Conservation (phyloP, 2,113 vertebrate genomes). For the Pachyramphus minor region DNA sequence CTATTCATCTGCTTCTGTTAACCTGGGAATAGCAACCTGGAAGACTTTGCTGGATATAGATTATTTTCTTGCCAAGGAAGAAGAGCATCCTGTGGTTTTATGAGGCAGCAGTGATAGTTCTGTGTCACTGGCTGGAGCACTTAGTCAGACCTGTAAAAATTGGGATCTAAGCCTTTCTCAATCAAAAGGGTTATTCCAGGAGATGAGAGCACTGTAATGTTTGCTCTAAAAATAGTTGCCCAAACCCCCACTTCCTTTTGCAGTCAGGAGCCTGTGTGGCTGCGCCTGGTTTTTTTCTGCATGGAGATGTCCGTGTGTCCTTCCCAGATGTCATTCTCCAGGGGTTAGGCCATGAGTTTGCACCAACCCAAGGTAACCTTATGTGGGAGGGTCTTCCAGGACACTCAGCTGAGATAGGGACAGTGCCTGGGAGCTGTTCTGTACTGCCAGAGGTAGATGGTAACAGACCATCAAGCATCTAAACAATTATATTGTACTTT, state of each 20-base stretch:
- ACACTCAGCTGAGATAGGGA: rapidly evolving
- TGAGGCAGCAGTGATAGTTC: neutral
- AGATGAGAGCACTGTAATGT: neutral
- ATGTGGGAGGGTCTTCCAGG: neutral
- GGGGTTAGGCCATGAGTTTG: neutral
- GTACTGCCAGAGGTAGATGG: neutral
- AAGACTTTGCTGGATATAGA: neutral
- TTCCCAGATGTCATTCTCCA: neutral
- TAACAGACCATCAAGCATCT: neutral
- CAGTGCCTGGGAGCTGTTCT: neutral
- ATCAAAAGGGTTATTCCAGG: neutral
- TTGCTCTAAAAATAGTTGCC: neutral
- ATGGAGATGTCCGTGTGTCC: neutral
- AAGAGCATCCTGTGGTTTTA: neutral
- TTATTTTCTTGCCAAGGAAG: neutral
- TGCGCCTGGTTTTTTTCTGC: neutral
- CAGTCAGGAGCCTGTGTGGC: neutral
- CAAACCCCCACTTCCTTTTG: neutral
- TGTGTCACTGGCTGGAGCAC: neutral
- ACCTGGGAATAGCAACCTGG: neutral
- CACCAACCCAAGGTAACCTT: neutral
- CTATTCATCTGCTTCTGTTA: neutral
- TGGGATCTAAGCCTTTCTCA: neutral
- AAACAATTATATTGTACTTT: neutral
- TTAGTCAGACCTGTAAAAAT: neutral